Base-by-base conservation (phyloP, 2,888 invertebrate genomes). In the Stramonita haemastoma region DNA sequence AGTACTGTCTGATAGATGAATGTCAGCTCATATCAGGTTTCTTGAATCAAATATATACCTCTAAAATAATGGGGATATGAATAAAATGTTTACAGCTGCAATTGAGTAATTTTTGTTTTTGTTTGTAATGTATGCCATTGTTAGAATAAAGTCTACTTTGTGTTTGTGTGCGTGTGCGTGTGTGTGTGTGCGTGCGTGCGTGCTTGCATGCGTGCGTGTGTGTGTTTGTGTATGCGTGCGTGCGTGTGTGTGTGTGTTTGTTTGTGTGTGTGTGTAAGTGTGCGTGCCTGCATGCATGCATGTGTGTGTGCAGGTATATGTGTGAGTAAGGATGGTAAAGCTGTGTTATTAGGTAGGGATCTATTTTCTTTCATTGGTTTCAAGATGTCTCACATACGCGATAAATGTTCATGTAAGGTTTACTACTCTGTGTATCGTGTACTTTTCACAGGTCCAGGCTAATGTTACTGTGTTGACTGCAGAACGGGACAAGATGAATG, bases 401-500 rank as follows among this genome's bases (percentile, higher is more conserved):
- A 2, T 60, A 15, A 73, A 73, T 73, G 26, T 73, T 8, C n/a
- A 11, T 22, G 26, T 73, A n/a, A n/a, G 4, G 73, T 26, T 73
- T 1, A n/a, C 8, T 46, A 46, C 46, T 5, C 8, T 46, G 46
- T 46, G 8, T 8, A 26, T 73, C 8, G 19, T 36, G 46, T 57
- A 13, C 29, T 2, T 88, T 90, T 34, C 92, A 91, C 15, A 95
- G 95, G 95, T 96, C 87, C 96, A 96, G 91, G 95, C 95, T 77
- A 96, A 96, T 93, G 95, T 96, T 56, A 95, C 96, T 91, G 95
- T 96, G 22, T 92, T 96, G 86, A 96, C 96, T 13, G 92, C 94
- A 79, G 96, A 96, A 90, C 92, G 96, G 90, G 96, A 96, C 93
- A 95, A 95, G 89, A 93, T 96, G 4, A 95, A 93, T 92, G 92